phyloP scores from a whole-genome alignment of 2,888 invertebrate species.

The Mimumesa dahlbomi region DNA sequence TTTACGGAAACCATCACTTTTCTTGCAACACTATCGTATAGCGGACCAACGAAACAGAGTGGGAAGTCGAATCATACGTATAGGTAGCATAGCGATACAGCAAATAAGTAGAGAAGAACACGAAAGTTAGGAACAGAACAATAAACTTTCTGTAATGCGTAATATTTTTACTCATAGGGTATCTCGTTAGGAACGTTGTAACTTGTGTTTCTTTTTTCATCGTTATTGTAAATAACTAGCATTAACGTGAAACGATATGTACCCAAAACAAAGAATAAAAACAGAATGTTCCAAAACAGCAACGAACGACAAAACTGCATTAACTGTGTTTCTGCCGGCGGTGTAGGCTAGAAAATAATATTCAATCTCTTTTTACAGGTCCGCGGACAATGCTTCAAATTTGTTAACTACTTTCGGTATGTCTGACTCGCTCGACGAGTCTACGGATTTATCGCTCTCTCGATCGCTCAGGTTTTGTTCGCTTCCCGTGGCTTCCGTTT shows the following conservation, averaged over 20 bases:
- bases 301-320: too few relatives aligned
- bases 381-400: constrained; percentile 80
- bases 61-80: constrained; percentile 15
- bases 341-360: too few relatives aligned
- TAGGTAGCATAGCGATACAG: constrained; percentile 25
- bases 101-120: constrained; percentile 15
- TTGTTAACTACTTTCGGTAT: constrained; percentile 80
- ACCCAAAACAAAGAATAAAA: too few relatives aligned
- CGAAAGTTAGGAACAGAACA: constrained; percentile 34
- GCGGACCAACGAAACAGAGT: constrained; percentile 56
- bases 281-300: too few relatives aligned
- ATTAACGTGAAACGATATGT: background rate
- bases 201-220: constrained; percentile 9
- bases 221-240: constrained; percentile 36
- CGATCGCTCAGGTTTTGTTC: constrained; percentile 2
- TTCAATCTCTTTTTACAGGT: constrained; percentile 45
- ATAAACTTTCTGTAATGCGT: constrained; percentile 27
- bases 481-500: constrained; percentile 47
- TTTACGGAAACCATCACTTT: constrained; percentile 12
- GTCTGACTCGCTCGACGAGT: constrained; percentile 62
- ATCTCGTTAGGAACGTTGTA: constrained; percentile 25
- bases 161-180: constrained; percentile 50
- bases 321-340: too few relatives aligned
- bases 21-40: constrained; percentile 39
- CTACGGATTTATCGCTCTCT: constrained; percentile 44